Base-by-base conservation (phyloP, 2,797 vertebrate genomes). In the Acanthurus lineatus region DNA sequence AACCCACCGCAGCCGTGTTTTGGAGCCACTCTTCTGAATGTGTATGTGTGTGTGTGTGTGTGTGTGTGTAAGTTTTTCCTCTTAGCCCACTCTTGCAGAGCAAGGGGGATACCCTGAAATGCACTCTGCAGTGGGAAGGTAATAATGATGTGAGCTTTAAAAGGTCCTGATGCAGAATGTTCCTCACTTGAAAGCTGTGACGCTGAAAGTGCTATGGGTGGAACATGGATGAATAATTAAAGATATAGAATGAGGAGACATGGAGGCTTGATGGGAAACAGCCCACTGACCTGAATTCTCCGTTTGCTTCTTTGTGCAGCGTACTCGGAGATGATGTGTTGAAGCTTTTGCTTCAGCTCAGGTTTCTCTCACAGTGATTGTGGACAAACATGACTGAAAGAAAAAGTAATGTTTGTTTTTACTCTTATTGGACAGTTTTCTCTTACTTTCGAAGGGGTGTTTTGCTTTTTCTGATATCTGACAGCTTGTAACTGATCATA, bases 161-260 rank as follows among this genome's bases (percentile, higher is more conserved):
- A 76, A 74, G 45, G 70, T 59, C 71, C n/a, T 59, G 77, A 71
- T 86, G 69, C n/a, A 73, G 54, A 71, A 40, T 62, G 54, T 69
- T 85, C 17, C 73, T 76, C 22, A 42, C 67, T 64, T 82, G 42
- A 85, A 81, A 85, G 71, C 73, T 69, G 69, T 71, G 69, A 86
- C 10, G 17, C 69, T 70, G 4, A 68, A 82, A 83, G 77, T 56
- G 65, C 64, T 69, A 49, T 62, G 20, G 61, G 69, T 45, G 68
- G 83, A 90, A 70, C 51, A 65, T 14, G n/a, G 56, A 91, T 96
- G 82, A 96, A 95, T 95, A 90, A 95, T 95, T 92, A 53, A 95
- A 87, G 66, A 32, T 84, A 75, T 86, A 79, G 81, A 90, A 74
- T 66, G 57, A 77, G 79, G 69, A 74, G 84, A 85, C 77, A 82